phyloP scores from a whole-genome alignment of 2,888 invertebrate species.

The Lepidocyrtoides sp. region DNA sequence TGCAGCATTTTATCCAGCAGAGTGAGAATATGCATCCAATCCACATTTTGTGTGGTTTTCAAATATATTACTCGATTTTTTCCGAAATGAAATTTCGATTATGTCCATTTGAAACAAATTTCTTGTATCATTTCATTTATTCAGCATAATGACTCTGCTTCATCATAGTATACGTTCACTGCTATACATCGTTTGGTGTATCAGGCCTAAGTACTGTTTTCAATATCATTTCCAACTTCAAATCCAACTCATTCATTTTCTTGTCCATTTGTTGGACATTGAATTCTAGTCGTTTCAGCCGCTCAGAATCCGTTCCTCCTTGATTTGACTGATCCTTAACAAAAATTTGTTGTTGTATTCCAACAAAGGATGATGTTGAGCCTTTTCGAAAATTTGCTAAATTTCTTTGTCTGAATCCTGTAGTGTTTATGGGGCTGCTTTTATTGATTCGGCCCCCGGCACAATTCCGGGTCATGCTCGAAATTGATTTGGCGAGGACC shows the following conservation, averaged over 20 bases:
- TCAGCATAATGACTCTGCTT: too few species aligned
- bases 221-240: constrained; percentile 76
- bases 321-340: background rate
- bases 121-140: too few species aligned
- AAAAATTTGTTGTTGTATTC: constrained; percentile 53
- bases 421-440: background rate
- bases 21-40: too few species aligned
- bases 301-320: constrained; percentile 28
- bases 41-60: too few species aligned
- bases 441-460: background rate
- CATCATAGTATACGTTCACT: too few species aligned
- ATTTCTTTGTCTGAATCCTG: constrained; percentile 67
- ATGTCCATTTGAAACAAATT: too few species aligned
- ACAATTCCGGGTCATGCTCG: constrained; percentile 39
- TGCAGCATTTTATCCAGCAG: too few species aligned
- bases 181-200: constrained; percentile 40
- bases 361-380: constrained; percentile 52
- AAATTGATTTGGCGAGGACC: constrained; percentile 55
- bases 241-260: constrained; percentile 77
- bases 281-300: constrained; percentile 67
- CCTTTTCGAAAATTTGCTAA: constrained; percentile 37
- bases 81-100: too few species aligned
- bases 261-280: constrained; percentile 74
- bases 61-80: too few species aligned
- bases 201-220: constrained; percentile 57